Evolutionary conservation across 2,797 vertebrate genomes (phyloP).

Genomic region (Phoeniculus purpureus): DNA sequence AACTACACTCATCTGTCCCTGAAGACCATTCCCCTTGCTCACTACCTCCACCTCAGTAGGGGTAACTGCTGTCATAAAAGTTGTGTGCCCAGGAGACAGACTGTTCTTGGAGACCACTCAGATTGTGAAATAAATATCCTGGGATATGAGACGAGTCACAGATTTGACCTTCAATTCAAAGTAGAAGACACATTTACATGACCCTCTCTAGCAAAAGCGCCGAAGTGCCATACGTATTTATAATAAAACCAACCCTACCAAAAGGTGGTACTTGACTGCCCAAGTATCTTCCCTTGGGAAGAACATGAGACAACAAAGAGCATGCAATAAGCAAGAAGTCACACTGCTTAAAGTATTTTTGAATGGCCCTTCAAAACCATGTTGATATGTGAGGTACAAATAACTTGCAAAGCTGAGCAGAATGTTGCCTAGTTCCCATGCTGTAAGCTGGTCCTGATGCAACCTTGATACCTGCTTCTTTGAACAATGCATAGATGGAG

Average conservation of each 20-base stretch:
- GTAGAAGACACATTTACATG: not conserved
- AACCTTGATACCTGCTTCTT: not conserved
- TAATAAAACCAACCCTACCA: not conserved
- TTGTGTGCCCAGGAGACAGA: slow-evolving; percentile 19
- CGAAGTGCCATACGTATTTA: not conserved
- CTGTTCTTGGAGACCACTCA: slow-evolving; percentile 39
- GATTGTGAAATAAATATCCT: not conserved
- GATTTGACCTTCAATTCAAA: not conserved
- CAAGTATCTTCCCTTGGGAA: slow-evolving; percentile 1
- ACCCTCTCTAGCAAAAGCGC: not conserved
- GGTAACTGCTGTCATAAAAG: slow-evolving; percentile 9
- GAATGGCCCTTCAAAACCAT: not conserved
- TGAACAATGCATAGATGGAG: not conserved
- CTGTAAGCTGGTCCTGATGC: not conserved
- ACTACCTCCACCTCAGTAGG: not conserved
- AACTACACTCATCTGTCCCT: not conserved
- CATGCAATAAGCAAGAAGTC: not conserved
- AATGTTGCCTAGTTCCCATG: not conserved
- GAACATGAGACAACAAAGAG: not conserved
- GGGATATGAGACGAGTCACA: not conserved
- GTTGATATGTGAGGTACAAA: not conserved
- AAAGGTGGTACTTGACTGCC: not conserved
- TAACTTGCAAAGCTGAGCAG: not conserved
- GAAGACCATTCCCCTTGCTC: not conserved
- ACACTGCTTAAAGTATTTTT: not conserved